Evolutionary conservation across 2,797 vertebrate genomes (phyloP), one percentile per base, ranked within the genome.

Genomic region (Psittacula derbiana): DNA sequence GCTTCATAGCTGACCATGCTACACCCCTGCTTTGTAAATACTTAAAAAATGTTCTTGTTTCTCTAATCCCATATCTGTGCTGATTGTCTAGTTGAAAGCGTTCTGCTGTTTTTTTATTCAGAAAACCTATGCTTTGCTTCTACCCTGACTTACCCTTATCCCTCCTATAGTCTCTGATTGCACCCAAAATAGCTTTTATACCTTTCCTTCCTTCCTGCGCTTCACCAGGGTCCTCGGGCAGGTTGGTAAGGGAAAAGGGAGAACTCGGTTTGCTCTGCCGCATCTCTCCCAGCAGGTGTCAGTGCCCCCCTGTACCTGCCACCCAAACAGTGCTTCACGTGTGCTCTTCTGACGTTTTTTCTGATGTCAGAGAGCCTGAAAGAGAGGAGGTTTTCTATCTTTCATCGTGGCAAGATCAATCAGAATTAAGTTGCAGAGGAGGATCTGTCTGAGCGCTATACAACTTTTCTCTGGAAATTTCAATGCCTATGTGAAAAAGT

Each of bases 201-300:
- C 10, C 12, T 61, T 72, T 66, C 55, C 73, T 55, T 44, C 73
- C 60, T 8, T 60, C 53, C 33, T 41, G 6, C 8, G 1, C 19
- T 41, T 72, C 66, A 6, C 19, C 23, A 38, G 52, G 21, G 36
- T 65, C 17, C 57, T 92, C 30, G 1, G 8, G 60, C 62, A 16
- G 46, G 70, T 28, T 40, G 43, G 2, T 5, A 41, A 61, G 23
- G 19, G 38, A 10, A 16, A 78, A 4, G 4, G 41, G 65, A 44
- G 90, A 62, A 10, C 36, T 41, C 4, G 7, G 5, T 69, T n/a
- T 84, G 92, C 79, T 64, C 76, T 92, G 70, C 70, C 1, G 3
- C 43, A 7, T 18, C 47, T 79, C 50, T 47, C 80, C 94, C 93
- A 91, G 90, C 87, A 96, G 94, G 73, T 96, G 94, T 95, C 96